phyloP scores from a whole-genome alignment of 1,140 invertebrate species.

The Brachionus rubens region DNA sequence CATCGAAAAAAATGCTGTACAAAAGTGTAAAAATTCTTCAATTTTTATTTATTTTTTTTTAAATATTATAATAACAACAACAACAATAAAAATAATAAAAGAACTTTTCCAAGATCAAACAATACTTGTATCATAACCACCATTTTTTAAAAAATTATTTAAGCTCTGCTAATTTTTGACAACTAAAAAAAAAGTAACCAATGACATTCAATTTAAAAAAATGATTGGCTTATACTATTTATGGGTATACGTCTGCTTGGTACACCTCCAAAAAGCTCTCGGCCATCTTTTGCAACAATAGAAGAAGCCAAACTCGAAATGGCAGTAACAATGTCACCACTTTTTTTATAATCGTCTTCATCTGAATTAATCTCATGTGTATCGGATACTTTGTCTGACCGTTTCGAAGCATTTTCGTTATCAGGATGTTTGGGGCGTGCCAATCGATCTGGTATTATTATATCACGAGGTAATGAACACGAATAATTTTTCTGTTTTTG shows the following conservation, averaged over 20 bases:
- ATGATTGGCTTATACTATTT: slow-evolving; percentile 44
- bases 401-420: neutral
- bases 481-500: neutral
- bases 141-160: slow-evolving; percentile 9
- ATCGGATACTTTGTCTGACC: neutral
- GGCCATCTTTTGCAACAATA: slow-evolving; percentile 42
- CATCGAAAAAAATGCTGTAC: neutral
- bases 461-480: slow-evolving; percentile 13
- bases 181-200: slow-evolving; percentile 29
- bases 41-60: slow-evolving; percentile 1
- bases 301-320: slow-evolving; percentile 26
- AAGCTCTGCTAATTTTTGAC: neutral
- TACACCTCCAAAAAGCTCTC: slow-evolving; percentile 23
- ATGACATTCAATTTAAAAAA: slow-evolving; percentile 21
- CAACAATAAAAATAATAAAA: neutral
- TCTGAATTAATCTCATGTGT: neutral
- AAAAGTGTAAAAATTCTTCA: slow-evolving; percentile 10
- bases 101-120: slow-evolving; percentile 13
- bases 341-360: slow-evolving; percentile 4
- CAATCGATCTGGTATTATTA: neutral
- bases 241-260: slow-evolving; percentile 41
- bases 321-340: neutral
- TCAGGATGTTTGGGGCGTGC: neutral
- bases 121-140: slow-evolving; percentile 24
- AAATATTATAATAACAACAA: slow-evolving; percentile 31